These are phyloP conservation scores for Hydropsyche betteni DNA, from an alignment of 2,888 invertebrate genomes.

Conservation along the genomic window DNA sequence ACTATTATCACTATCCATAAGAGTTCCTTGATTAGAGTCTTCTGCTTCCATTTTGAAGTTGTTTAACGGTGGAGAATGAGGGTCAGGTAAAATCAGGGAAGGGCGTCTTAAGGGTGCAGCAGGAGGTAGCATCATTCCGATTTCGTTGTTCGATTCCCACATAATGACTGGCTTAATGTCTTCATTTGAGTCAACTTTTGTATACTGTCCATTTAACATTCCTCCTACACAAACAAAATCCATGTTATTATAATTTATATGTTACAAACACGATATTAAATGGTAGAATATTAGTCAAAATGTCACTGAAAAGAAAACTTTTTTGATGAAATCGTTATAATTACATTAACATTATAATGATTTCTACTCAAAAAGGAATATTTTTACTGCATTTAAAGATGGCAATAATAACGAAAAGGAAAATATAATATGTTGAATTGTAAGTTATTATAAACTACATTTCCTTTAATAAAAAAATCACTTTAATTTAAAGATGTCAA, in stretches of 20 bases:
- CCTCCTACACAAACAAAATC: conserved; percentile 32
- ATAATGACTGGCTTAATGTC: conserved; percentile 58
- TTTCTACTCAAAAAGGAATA: not conserved
- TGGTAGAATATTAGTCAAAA: not conserved
- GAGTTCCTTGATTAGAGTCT: conserved; percentile 76
- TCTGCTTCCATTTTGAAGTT: conserved; percentile 75
- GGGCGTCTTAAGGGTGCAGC: conserved; percentile 72
- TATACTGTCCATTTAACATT: conserved; percentile 31
- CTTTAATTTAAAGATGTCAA: too few relatives aligned
- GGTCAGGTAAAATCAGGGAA: conserved; percentile 69
- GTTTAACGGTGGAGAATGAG: conserved; percentile 64
- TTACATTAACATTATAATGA: not conserved
- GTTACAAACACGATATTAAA: not conserved
- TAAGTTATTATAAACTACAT: too few relatives aligned
- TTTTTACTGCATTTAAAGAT: conserved; percentile 6
- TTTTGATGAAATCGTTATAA: conserved; percentile 7
- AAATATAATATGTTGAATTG: too few relatives aligned
- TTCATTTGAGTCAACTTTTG: conserved; percentile 57
- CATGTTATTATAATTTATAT: conserved; percentile 12
- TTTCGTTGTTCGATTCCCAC: conserved; percentile 61
- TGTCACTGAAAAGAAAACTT: conserved; percentile 6
- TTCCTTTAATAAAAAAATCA: too few relatives aligned
- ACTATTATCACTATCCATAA: conserved; percentile 57
- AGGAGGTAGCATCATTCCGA: conserved; percentile 77
- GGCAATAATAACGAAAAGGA: not conserved